phyloP scores from a whole-genome alignment of 2,888 invertebrate species.

The Beris morrisii region DNA sequence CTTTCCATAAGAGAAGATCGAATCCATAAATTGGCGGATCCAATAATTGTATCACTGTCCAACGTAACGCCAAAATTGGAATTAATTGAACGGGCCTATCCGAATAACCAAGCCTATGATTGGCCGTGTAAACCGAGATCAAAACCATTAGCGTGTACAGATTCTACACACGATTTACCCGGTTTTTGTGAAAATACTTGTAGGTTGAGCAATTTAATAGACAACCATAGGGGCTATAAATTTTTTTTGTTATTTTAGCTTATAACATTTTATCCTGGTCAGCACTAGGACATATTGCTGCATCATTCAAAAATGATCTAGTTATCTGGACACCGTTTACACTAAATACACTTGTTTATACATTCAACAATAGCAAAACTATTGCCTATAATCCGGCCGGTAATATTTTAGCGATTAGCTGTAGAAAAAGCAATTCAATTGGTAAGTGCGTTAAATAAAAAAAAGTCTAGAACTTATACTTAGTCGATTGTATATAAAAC shows the following conservation, averaged over 20 bases:
- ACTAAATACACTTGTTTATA: conserved; percentile 48
- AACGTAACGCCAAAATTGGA: neutral
- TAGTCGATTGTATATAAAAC: too few relatives aligned
- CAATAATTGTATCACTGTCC: conserved; percentile 12
- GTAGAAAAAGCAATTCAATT: conserved; percentile 44
- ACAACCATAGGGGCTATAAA: conserved; percentile 1
- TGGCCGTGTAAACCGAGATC: conserved; percentile 51
- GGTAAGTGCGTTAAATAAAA: conserved; percentile 41
- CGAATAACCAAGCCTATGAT: conserved; percentile 43
- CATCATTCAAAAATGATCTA: conserved; percentile 50
- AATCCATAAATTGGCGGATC: conserved; percentile 44
- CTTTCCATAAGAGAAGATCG: conserved; percentile 44
- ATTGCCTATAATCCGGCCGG: conserved; percentile 50
- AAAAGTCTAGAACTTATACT: too few relatives aligned
- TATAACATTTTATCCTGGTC: conserved; percentile 53
- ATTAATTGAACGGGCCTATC: conserved; percentile 28
- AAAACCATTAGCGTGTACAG: conserved; percentile 47
- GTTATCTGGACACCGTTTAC: conserved; percentile 50
- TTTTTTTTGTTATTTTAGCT: conserved; percentile 39
- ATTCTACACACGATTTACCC: conserved; percentile 52
- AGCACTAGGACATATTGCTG: conserved; percentile 48
- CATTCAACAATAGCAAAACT: conserved; percentile 44
- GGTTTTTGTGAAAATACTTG: conserved; percentile 45
- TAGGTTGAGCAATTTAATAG: conserved; percentile 31
- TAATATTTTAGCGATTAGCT: conserved; percentile 49